Evolutionary conservation across 2,888 invertebrate genomes (phyloP), one percentile per base, ranked within the genome.

Genomic region (Sphaerophoria rueppellii): DNA sequence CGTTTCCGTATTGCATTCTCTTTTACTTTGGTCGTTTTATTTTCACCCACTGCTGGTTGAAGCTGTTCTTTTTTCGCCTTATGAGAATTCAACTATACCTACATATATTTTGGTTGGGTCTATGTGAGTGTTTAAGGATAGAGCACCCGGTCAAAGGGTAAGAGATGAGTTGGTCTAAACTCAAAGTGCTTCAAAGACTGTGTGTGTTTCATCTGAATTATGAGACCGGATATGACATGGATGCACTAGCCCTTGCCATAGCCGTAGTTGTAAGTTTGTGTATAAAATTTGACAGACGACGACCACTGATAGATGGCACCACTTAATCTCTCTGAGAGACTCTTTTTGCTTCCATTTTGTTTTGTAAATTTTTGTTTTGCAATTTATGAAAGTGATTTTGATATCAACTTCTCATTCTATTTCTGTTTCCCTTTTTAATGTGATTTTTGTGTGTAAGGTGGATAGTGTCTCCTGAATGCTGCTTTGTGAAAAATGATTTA

Each of bases 141-240:
- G 43, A 11, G 43, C 16, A 6, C 11, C 32, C 34, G 50, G 43
- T 52, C 54, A 57, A 48, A 46, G 46, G 65, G 40, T 54, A 32
- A 50, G 16, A 72, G 65, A 54, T 35, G 76, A 70, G 69, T 55
- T 52, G 63, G 50, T 54, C 58, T 70, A 50, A 43, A 48, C 46
- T 43, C 46, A 48, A 46, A 54, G 48, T 75, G 57, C 32, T 52
- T 63, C 52, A 65, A 63, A 65, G 78, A 73, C 72, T 75, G 70
- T 50, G 63, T 34, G 54, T 54, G 55, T 37, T 43, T 55, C 78
- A 73, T 24, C 81, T 85, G 81, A 85, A 81, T 81, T 81, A 85
- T 85, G 85, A 72, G 69, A 81, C 58, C 65, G 76, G 43, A 73
- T 85, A 67, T 77, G 76, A 85, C 85, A 73, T 81, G 81, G 76